Evolutionary conservation across 1,140 invertebrate genomes (phyloP).

Genomic region (Euwallacea similis): DNA sequence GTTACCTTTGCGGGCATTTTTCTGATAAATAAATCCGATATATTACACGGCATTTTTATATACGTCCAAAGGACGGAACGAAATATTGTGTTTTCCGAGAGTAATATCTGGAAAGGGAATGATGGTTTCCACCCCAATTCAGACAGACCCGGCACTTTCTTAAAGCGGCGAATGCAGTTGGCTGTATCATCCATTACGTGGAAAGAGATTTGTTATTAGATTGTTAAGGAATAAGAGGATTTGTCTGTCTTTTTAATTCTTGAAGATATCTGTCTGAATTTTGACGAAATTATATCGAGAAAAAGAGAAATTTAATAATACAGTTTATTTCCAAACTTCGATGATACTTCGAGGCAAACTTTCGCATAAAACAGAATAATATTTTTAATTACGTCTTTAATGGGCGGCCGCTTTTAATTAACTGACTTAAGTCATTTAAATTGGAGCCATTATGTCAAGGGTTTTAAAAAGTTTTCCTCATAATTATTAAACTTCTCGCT

Average conservation of each 20-base stretch:
- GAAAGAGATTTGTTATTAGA: conserved; percentile 10
- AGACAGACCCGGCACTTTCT: conserved; percentile 5
- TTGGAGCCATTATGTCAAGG: conserved; percentile 6
- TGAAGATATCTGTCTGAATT: no score
- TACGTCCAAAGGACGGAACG: background rate
- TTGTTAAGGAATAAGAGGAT: background rate
- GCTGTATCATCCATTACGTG: background rate
- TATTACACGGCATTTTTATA: background rate
- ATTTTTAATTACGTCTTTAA: conserved; percentile 13
- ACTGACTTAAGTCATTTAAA: conserved; percentile 15
- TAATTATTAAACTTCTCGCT: conserved; percentile 17
- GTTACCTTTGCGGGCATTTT: background rate
- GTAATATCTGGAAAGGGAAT: conserved; percentile 4
- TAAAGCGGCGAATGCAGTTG: conserved; percentile 11
- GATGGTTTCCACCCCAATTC: background rate
- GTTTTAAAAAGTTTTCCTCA: conserved; percentile 6
- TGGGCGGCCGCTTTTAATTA: conserved; percentile 11
- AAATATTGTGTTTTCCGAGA: conserved; percentile 11
- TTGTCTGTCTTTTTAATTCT: background rate
- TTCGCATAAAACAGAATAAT: background rate
- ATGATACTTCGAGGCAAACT: no score
- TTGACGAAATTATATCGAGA: no score
- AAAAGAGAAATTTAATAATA: no score
- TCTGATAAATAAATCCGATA: background rate
- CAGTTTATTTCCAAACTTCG: no score